Evolutionary conservation across 2,113 vertebrate species (phyloP).

Genomic region (Electrona antarctica): DNA sequence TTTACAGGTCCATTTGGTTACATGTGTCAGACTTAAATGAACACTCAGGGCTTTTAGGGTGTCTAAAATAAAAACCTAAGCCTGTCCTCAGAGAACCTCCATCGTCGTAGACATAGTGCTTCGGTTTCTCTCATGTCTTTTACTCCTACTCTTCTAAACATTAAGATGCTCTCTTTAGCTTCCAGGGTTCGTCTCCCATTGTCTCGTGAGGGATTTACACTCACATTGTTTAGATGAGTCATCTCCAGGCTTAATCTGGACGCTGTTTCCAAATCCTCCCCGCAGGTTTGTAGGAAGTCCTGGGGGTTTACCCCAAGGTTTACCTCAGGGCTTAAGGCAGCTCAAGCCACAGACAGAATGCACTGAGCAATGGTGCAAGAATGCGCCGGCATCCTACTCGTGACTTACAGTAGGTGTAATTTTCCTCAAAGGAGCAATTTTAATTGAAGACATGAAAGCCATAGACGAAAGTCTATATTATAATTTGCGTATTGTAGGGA

Average conservation of each 20-base stretch:
- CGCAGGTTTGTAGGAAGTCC: constrained; percentile 37
- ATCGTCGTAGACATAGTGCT: constrained; percentile 1
- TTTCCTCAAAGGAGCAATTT: too few species aligned
- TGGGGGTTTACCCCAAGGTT: constrained; percentile 55
- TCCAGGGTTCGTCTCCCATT: constrained; percentile 44
- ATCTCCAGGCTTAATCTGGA: constrained; percentile 35
- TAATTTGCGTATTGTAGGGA: background rate
- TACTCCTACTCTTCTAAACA: constrained; percentile 33
- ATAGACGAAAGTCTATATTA: too few species aligned
- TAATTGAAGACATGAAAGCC: too few species aligned
- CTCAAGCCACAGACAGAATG: constrained; percentile 14
- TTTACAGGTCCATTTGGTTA: too few species aligned
- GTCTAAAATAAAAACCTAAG: background rate
- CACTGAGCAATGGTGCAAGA: constrained; percentile 22
- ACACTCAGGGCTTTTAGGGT: too few species aligned
- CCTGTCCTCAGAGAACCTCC: constrained; percentile 45
- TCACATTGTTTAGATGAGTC: constrained; percentile 43
- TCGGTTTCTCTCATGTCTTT: constrained; percentile 19
- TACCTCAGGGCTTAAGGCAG: constrained; percentile 42
- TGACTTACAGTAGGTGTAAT: constrained; percentile 1
- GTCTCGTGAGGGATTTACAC: constrained; percentile 36
- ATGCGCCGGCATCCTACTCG: constrained; percentile 23
- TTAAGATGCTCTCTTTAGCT: constrained; percentile 8
- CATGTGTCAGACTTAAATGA: too few species aligned
- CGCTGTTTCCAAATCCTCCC: constrained; percentile 55